A percentile compares a stretch with the other conserved stretches of the same genome.
Evolutionary conservation across 2,113 vertebrate species (phyloP).

Genomic region (Tor tambroides): DNA sequence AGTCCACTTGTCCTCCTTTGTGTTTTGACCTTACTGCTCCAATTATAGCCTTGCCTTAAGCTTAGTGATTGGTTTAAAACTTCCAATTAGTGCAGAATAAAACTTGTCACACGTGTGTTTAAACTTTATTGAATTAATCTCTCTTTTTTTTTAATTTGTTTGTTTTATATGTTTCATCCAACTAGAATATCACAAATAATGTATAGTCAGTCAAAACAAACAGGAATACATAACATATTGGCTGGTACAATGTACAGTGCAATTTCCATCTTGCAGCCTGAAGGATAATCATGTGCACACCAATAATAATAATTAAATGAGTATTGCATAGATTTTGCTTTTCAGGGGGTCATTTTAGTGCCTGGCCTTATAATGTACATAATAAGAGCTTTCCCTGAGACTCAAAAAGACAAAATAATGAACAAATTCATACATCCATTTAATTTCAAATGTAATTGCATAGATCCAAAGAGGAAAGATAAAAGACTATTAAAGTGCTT

Average conservation of each 20-base stretch:
- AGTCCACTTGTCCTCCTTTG: slow-evolving; percentile 5
- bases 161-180: background rate
- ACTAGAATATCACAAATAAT: background rate
- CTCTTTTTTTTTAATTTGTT: background rate
- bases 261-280: background rate
- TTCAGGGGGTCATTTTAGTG: background rate
- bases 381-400: slow-evolving; percentile 12
- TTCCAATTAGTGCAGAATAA: background rate
- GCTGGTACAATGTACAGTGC: background rate
- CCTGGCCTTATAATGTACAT: background rate
- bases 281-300: background rate
- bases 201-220: slow-evolving; percentile 2
- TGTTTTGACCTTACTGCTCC: slow-evolving; percentile 17
- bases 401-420: background rate
- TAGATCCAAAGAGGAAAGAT: background rate
- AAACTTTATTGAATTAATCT: slow-evolving; percentile 12
- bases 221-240: background rate
- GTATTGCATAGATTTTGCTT: background rate
- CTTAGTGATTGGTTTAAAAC: slow-evolving; percentile 11
- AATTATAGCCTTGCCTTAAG: slow-evolving; percentile 34
- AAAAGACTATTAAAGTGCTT: slow-evolving; percentile 8
- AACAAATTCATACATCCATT: background rate
- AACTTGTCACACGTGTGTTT: background rate
- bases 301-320: background rate
- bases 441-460: background rate